Conservation (phyloP, 2,888 invertebrate genomes). For the Diadromus collaris region DNA sequence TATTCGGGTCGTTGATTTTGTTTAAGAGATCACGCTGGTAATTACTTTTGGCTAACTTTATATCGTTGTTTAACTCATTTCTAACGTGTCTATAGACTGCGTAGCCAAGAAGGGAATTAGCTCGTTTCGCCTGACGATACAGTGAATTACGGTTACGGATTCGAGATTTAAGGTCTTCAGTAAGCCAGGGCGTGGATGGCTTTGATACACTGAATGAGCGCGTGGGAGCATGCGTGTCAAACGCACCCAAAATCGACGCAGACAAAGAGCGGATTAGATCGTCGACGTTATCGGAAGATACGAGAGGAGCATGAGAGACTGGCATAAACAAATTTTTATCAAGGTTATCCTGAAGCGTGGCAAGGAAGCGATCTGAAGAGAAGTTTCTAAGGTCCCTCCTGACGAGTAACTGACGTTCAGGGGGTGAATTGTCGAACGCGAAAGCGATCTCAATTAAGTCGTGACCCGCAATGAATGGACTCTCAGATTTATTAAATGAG, state of each 20-base stretch:
- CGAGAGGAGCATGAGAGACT: not conserved
- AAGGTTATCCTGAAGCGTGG: too few species aligned
- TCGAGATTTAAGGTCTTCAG: not conserved
- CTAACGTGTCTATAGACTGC: not conserved
- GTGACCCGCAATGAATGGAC: too few species aligned
- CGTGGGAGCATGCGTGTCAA: not conserved
- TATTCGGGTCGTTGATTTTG: not conserved
- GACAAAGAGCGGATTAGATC: not conserved
- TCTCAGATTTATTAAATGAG: not conserved
- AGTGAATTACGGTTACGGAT: not conserved
- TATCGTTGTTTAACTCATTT: not conserved
- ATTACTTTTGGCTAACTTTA: not conserved
- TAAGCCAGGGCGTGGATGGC: not conserved
- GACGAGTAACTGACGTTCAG: too few species aligned
- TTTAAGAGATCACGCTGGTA: not conserved
- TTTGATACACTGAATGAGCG: not conserved
- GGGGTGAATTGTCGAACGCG: too few species aligned
- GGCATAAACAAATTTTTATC: too few species aligned
- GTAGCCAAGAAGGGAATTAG: not conserved
- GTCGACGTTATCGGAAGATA: not conserved
- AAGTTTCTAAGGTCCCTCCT: too few species aligned
- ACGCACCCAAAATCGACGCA: not conserved
- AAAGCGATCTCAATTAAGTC: too few species aligned
- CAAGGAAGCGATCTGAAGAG: too few species aligned
- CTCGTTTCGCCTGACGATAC: not conserved